A percentile compares a stretch with the other conserved stretches of the same genome.
These are phyloP conservation scores for Poeciliopsis prolifica DNA, from an alignment of 2,113 vertebrate genomes.

Conservation along the genomic window DNA sequence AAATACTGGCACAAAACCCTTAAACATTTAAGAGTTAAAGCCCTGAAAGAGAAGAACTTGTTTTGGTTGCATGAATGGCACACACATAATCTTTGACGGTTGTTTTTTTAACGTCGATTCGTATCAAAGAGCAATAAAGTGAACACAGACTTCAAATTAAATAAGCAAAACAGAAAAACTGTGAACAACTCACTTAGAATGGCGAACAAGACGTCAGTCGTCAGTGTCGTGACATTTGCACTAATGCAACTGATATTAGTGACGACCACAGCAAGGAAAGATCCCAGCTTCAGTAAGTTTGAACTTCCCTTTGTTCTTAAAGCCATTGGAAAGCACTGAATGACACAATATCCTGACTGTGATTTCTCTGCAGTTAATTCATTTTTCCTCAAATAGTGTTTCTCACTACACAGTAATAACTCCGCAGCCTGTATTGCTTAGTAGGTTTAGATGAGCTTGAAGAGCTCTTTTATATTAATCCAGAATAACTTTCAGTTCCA, in stretches of 20 bases:
- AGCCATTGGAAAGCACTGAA: conserved; percentile 1
- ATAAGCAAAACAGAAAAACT: no score
- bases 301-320: conserved; percentile 17
- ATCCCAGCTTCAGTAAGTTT: conserved; percentile 29
- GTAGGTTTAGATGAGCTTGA: conserved; percentile 33
- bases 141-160: no score
- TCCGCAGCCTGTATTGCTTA: conserved; percentile 22
- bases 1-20: background rate
- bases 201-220: background rate
- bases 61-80: background rate
- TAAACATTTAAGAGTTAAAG: background rate
- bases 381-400: conserved; percentile 30
- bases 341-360: conserved; percentile 23
- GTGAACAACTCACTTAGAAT: no score
- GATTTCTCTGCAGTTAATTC: conserved; percentile 31
- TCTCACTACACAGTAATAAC: conserved; percentile 1
- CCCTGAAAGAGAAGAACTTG: background rate
- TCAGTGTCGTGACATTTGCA: background rate
- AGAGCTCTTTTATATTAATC: conserved; percentile 49
- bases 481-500: conserved; percentile 24
- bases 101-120: no score
- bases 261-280: conserved; percentile 7
- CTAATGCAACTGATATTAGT: background rate
- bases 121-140: no score
- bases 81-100: background rate